Evolutionary conservation across 2,888 invertebrate species (phyloP).

Genomic region (Platerodrilus igneus): DNA sequence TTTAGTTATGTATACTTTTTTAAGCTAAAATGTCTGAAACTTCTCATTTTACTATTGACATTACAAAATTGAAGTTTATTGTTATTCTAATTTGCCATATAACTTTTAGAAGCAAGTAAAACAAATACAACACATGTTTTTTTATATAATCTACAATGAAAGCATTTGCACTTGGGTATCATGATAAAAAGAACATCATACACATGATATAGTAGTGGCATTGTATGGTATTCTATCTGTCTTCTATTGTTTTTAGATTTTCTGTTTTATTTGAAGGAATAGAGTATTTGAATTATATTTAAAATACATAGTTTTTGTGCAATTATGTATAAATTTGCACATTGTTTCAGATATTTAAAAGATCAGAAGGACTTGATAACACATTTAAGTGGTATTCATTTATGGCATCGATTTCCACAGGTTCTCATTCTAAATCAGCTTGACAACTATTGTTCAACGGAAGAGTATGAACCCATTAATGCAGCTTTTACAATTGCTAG

Average conservation of each 20-base stretch:
- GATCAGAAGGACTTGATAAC: conserved; percentile 37
- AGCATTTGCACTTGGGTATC: too few species aligned
- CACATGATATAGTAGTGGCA: too few species aligned
- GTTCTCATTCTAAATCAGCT: conserved; percentile 38
- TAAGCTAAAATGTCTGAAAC: too few species aligned
- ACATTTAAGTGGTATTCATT: conserved; percentile 40
- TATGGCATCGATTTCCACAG: conserved; percentile 38
- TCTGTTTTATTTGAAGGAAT: background rate
- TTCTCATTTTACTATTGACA: too few species aligned
- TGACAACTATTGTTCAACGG: conserved; percentile 35
- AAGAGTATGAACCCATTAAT: conserved; percentile 23
- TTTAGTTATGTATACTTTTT: too few species aligned
- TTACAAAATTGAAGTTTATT: too few species aligned
- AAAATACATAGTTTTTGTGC: background rate
- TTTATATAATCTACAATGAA: too few species aligned
- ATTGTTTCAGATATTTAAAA: conserved; percentile 40
- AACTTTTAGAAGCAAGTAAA: too few species aligned
- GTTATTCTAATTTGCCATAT: too few species aligned
- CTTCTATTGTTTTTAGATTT: conserved; percentile 2
- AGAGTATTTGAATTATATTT: background rate
- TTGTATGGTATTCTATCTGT: too few species aligned
- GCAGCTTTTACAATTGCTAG: conserved; percentile 35
- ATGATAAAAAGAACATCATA: too few species aligned
- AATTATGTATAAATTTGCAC: background rate
- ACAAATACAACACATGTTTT: too few species aligned